Conservation (phyloP, 1,140 invertebrate genomes). For the Condylostylus longicornis region DNA sequence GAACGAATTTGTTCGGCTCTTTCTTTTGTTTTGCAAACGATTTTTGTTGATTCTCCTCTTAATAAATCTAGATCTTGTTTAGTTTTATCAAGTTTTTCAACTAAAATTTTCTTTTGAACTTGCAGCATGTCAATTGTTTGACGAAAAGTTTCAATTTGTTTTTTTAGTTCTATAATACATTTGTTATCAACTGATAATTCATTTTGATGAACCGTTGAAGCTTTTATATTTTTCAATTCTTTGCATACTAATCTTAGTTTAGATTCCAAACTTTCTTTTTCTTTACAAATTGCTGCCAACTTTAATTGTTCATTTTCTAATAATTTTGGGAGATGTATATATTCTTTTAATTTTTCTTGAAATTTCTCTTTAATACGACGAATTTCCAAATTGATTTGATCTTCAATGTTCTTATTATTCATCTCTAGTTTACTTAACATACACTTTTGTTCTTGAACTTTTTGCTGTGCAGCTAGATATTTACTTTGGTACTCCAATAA, state of each 20-base stretch:
- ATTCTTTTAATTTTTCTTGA: slow-evolving; percentile 58
- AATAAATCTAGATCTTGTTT: slow-evolving; percentile 49
- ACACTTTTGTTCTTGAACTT: slow-evolving; percentile 54
- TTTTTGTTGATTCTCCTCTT: slow-evolving; percentile 53
- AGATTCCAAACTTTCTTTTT: slow-evolving; percentile 25
- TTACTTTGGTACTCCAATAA: slow-evolving; percentile 59
- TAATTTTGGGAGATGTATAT: slow-evolving; percentile 54
- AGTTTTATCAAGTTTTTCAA: slow-evolving; percentile 35
- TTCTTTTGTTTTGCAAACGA: slow-evolving; percentile 49
- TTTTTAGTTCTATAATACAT: no score
- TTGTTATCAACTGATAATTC: no score
- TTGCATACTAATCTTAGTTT: slow-evolving; percentile 27
- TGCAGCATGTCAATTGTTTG: slow-evolving; percentile 21
- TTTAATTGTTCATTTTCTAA: slow-evolving; percentile 56
- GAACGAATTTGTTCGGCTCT: slow-evolving; percentile 44
- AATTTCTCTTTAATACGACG: slow-evolving; percentile 56
- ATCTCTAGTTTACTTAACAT: slow-evolving; percentile 58
- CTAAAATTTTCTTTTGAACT: slow-evolving; percentile 24
- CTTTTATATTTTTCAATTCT: slow-evolving; percentile 22
- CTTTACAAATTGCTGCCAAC: slow-evolving; percentile 51
- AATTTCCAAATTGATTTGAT: slow-evolving; percentile 60
- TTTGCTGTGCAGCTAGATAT: slow-evolving; percentile 53
- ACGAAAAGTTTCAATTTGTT: no score
- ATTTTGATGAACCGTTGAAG: no score
- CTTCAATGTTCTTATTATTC: slow-evolving; percentile 56